Evolutionary conservation across 1,140 invertebrate genomes (phyloP), one percentile per base, ranked within the genome.

Genomic region (Panagrolaimus sp.): DNA sequence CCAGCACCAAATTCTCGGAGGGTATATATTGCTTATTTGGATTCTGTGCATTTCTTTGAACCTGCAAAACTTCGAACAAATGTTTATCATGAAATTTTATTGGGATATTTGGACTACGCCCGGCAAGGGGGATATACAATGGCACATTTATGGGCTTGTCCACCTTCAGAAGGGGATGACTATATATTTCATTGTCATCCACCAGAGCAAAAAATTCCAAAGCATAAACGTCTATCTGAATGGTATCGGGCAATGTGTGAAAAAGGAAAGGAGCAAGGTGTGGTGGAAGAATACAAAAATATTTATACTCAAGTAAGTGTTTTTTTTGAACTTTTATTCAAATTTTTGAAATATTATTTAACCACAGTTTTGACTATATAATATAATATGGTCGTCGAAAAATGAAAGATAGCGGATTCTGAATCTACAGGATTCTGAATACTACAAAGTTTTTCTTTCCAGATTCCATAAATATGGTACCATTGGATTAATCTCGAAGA

Each of bases 211-310:
- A 98, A 96, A 85, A 98, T 98, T 83, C 96, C 96, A 38, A 99
- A 98, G 86, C 95, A 95, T 55, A 98, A 98, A 86, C 88, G 94
- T 84, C 87, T 99, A 74, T 94, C 97, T 74, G 95, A 98, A 81
- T 98, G 96, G 96, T 99, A 99, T 85, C 96, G 96, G 86, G 98
- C 97, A 86, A 98, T 99, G 96, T 87, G 98, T 65, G 95, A 98
- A 83, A 98, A 98, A 84, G 96, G 95, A 76, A 96, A 98, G 75
- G 91, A 94, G 82, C 94, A 98, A 83, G 88, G 94, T 76, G 96
- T 96, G 83, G 94, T 98, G 71, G 88, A 96, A 76, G 95, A 98
- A 86, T 98, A 98, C 82, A 98, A 98, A 86, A 89, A 77, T 48
- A 77, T 77, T 21, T 73, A 69, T 63, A 65, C 76, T 24, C 69